Evolutionary conservation across 2,888 invertebrate species (phyloP).

Genomic region (Orgyia antiqua): DNA sequence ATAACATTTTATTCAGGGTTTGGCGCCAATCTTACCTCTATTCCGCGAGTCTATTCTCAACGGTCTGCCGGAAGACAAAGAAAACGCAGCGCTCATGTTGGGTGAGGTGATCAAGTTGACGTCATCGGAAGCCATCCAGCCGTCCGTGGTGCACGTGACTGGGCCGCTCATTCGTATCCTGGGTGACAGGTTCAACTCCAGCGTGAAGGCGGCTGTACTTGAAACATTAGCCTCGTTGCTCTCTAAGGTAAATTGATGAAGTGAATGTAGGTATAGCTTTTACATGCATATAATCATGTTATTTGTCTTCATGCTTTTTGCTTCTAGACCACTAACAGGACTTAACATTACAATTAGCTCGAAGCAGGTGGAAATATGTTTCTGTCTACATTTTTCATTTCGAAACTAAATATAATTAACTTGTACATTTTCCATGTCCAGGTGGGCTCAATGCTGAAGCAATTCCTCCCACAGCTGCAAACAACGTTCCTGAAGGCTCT

Average conservation of each 20-base stretch:
- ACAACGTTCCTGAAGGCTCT: slow-evolving; percentile 98
- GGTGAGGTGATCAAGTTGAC: slow-evolving; percentile 90
- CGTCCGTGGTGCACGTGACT: slow-evolving; percentile 97
- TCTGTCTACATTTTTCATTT: too few species aligned
- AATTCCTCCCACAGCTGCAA: slow-evolving; percentile 98
- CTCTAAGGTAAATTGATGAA: slow-evolving; percentile 88
- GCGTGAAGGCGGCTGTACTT: slow-evolving; percentile 96
- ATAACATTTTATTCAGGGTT: slow-evolving; percentile 86
- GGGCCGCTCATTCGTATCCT: slow-evolving; percentile 98
- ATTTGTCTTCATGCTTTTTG: too few species aligned
- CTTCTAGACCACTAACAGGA: too few species aligned
- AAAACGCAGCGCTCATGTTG: slow-evolving; percentile 94
- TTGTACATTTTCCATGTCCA: too few species aligned
- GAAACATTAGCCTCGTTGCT: slow-evolving; percentile 95
- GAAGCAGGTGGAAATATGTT: too few species aligned
- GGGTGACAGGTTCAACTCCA: slow-evolving; percentile 95
- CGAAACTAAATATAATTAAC: too few species aligned
- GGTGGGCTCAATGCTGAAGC: slow-evolving; percentile 96
- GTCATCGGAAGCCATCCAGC: slow-evolving; percentile 91
- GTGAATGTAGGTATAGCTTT: too few species aligned
- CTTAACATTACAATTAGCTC: too few species aligned
- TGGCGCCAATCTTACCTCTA: slow-evolving; percentile 94
- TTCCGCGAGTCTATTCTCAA: slow-evolving; percentile 98
- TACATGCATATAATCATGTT: too few species aligned
- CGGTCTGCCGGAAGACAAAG: slow-evolving; percentile 96